Percentiles rank a stretch among this genome's conserved stretches.
Conservation (phyloP, 2,113 vertebrate species). For the Heterocephalus glaber region DNA sequence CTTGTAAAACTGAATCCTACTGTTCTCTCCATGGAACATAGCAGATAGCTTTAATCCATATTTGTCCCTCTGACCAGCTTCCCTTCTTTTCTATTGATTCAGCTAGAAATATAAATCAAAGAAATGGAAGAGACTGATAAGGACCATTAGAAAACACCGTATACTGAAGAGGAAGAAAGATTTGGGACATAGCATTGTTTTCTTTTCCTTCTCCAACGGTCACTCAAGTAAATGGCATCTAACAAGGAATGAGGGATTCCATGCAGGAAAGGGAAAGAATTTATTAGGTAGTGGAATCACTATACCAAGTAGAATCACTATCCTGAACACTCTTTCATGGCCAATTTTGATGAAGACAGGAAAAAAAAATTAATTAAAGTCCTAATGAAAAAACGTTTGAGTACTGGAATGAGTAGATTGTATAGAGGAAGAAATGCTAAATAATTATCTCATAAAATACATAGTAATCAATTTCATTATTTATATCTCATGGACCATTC, state of each 20-base stretch:
- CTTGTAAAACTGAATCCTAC: neutral
- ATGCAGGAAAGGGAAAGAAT: neutral
- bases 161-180: neutral
- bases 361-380: neutral
- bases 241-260: neutral
- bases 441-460: neutral
- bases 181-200: neutral
- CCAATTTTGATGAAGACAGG: neutral
- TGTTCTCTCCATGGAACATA: neutral
- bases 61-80: neutral
- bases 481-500: neutral
- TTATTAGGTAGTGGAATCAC: neutral
- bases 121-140: neutral
- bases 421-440: neutral
- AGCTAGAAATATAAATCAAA: neutral
- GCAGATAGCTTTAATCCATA: neutral
- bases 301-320: neutral
- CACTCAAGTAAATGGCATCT: neutral
- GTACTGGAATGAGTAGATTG: neutral
- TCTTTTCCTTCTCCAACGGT: neutral
- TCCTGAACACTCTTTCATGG: neutral
- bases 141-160: neutral
- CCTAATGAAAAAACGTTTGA: neutral
- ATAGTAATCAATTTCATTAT: neutral
- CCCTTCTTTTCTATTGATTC: neutral